A percentile compares a stretch with the other conserved stretches of the same genome.
Evolutionary conservation across 2,888 invertebrate genomes (phyloP).

Genomic region (Drosophila vallismaia): DNA sequence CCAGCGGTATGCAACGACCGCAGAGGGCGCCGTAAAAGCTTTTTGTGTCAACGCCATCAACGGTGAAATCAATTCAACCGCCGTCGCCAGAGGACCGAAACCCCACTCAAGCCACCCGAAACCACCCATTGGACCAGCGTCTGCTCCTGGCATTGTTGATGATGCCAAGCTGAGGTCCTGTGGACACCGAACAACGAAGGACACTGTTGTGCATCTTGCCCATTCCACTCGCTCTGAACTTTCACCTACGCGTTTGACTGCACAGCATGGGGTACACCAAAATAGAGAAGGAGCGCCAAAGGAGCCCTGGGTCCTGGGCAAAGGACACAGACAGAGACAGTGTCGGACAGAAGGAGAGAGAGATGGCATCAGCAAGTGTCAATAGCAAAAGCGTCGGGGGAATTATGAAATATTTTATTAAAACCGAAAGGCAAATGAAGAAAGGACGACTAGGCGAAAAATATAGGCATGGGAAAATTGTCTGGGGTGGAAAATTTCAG

Average conservation of each 20-base stretch:
- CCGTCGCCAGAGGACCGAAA: conserved; percentile 43
- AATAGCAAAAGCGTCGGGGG: conserved; percentile 72
- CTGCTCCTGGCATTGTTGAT: conserved; percentile 68
- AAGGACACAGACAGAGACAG: conserved; percentile 22
- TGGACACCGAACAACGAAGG: conserved; percentile 33
- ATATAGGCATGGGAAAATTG: conserved; percentile 8
- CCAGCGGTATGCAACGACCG: conserved; percentile 73
- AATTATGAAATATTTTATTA: conserved; percentile 79
- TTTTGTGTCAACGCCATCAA: conserved; percentile 82
- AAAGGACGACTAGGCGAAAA: background rate
- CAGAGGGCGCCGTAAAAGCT: conserved; percentile 80
- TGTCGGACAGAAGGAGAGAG: conserved; percentile 1
- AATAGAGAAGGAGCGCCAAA: background rate
- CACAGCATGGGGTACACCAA: conserved; percentile 59
- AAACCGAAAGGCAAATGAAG: conserved; percentile 66
- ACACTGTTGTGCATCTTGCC: conserved; percentile 42
- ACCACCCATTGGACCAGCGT: conserved; percentile 33
- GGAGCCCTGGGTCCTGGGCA: conserved; percentile 45
- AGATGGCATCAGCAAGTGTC: conserved; percentile 74
- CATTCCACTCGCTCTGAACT: conserved; percentile 49
- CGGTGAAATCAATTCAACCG: conserved; percentile 76
- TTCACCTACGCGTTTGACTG: conserved; percentile 70
- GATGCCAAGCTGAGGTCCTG: conserved; percentile 48
- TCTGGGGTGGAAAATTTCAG: conserved; percentile 25
- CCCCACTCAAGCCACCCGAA: conserved; percentile 10